Evolutionary conservation across 1,140 invertebrate genomes (phyloP).

Genomic region (Hermetia illucens): DNA sequence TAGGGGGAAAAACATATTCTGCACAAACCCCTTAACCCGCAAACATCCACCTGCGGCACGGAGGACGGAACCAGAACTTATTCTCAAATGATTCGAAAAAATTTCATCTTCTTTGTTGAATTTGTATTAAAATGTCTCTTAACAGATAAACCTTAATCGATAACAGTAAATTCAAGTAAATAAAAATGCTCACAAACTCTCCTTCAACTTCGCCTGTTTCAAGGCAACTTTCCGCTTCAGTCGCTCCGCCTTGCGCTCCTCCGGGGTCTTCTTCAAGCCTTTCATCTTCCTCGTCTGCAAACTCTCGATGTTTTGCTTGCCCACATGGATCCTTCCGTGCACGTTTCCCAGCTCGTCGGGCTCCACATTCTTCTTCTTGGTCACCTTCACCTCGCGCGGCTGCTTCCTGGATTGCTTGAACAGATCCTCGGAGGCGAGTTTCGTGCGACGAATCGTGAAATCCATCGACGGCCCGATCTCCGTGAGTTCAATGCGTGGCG

Average conservation of each 20-base stretch:
- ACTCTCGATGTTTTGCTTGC: conserved; percentile 69
- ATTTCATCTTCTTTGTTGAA: too few species aligned
- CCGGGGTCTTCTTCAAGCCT: conserved; percentile 62
- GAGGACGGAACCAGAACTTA: too few species aligned
- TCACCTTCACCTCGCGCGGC: conserved; percentile 67
- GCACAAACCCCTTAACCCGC: too few species aligned
- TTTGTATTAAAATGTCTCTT: too few species aligned
- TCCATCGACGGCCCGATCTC: conserved; percentile 76
- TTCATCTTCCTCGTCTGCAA: conserved; percentile 92
- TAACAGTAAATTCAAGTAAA: too few species aligned
- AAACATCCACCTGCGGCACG: too few species aligned
- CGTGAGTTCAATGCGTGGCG: conserved; percentile 78
- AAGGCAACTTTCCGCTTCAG: conserved; percentile 35
- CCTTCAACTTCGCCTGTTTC: conserved; percentile 15
- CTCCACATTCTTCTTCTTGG: conserved; percentile 84
- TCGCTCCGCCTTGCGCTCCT: conserved; percentile 46
- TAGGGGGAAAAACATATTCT: too few species aligned
- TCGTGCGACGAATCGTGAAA: conserved; percentile 67
- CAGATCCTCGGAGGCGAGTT: conserved; percentile 79
- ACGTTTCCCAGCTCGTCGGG: conserved; percentile 77
- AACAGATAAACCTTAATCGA: too few species aligned
- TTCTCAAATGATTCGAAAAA: too few species aligned
- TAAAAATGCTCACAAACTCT: too few species aligned
- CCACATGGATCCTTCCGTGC: conserved; percentile 84
- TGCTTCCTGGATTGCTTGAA: conserved; percentile 76